Evolutionary conservation across 1,140 invertebrate species (phyloP), one percentile per base, ranked within the genome.

Genomic region (Chionoecetes opilio): DNA sequence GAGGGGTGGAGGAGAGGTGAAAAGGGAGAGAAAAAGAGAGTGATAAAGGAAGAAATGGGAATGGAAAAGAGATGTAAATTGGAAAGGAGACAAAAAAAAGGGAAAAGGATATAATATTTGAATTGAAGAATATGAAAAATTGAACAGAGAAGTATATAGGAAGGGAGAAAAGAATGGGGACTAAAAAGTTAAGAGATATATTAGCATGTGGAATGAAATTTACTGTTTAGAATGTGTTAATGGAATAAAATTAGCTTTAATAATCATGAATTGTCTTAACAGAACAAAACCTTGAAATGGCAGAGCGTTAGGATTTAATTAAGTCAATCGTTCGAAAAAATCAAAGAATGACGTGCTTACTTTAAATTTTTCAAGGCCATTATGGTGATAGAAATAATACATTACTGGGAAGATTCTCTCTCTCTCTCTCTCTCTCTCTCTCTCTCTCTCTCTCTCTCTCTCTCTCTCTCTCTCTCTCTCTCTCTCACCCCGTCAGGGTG

Each of bases 401-500:
- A 1, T 26, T 11, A 0, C 26, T 11, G 21, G 26, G 63, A 21
- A 53, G 21, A 6, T 26, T 26, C 9, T 21, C 9, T 9, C 85
- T 46, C 38, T 90, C 88, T 90, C 89, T 63, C 89, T 91, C 89
- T 91, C 89, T 91, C 89, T 91, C 89, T 53, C 89, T 91, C 89
- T 53, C 89, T 91, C 89, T 53, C 89, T 91, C 38, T 53, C 90
- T 53, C 90, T 91, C 38, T 53, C 46, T 53, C 46, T 53, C 46
- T 53, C 46, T 63, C 35, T 34, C 41, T 63, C 85, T 46, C 46
- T 53, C 86, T 38, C 86, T 89, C 84, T 82, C 53, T 38, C 91
- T 46, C 35, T 37, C 91, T 84, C 75, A 26, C 75, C 32, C 82
- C n/a, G n/a, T n/a, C n/a, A n/a, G n/a, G n/a, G n/a, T n/a, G n/a